Base-by-base conservation (phyloP, 1,140 invertebrate species). In the Papilio helenus region DNA sequence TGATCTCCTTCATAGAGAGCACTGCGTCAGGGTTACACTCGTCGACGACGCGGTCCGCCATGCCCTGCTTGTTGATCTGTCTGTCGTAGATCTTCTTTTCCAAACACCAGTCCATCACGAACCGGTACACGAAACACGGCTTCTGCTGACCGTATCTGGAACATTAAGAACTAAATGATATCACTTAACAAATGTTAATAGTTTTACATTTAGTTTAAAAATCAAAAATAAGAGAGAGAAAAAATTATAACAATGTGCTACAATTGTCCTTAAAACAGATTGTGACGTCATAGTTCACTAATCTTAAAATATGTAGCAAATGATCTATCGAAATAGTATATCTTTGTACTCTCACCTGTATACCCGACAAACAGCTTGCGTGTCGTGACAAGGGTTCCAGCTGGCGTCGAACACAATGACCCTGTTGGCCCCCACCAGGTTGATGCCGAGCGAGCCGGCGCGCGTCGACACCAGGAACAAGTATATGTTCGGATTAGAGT, bases 381-480 rank as follows among this genome's bases (percentile, higher is more conserved):
- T 99, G 90, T 99, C 99, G 91, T 99, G 99, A 89, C 99, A 99
- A n/a, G 99, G 99, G 95, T 99, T 99, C 99, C 99, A 99, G 4
- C 98, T 99, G 51, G 99, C 99, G 95, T 99, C 99, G 87, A 99
- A 98, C 44, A 99, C 98, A 29, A 99, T 97, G 0, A 99, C 99
- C 72, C 99, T 95, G 95, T 99, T 99, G 0, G 99, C 99, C 29
- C 99, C 99, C 68, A 98, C 98, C 26, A 99, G 96, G 95, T 99
- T 99, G 72, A 99, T 99, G 7, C 99, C 99, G 18, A 99, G 95
- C 29, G 98, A 99, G 18, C 99, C 99, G 76, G 99, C 99, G 89
- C 98, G 96, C 0, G 99, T 99, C 1, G 98, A 99, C n/a, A 99
- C 98, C 61, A 99, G 95, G 93, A 99, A 99, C 44, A 99, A 92